These are phyloP conservation scores for Ophiodon elongatus DNA, from an alignment of 2,113 vertebrate species.

Conservation along the genomic window DNA sequence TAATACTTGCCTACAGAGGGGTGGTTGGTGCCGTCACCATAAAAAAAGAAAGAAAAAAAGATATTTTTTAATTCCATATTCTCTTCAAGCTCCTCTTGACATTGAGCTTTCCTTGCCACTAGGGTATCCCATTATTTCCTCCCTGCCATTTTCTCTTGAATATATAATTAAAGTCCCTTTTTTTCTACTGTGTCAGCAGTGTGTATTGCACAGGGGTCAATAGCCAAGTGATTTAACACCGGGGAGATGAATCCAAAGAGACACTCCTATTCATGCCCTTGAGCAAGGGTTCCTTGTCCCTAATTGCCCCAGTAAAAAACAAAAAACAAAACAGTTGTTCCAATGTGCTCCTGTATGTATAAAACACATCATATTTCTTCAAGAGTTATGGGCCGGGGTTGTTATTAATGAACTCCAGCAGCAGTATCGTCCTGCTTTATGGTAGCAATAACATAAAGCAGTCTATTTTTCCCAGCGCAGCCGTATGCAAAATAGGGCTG, in stretches of 20 bases:
- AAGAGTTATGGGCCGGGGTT: conserved; percentile 56
- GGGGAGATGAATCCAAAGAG: conserved; percentile 68
- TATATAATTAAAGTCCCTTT: conserved; percentile 76
- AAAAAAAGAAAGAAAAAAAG: conserved; percentile 19
- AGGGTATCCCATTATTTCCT: conserved; percentile 64
- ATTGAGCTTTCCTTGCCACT: conserved; percentile 76
- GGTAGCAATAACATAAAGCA: conserved; percentile 61
- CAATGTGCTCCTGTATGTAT: conserved; percentile 45
- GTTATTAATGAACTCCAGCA: conserved; percentile 70
- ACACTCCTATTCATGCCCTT: conserved; percentile 73
- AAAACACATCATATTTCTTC: conserved; percentile 58
- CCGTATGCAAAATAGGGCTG: conserved; percentile 68
- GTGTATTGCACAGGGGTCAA: conserved; percentile 64
- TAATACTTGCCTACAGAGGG: conserved; percentile 20
- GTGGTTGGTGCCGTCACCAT: not conserved
- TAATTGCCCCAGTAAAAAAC: conserved; percentile 78
- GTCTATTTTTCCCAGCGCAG: conserved; percentile 50
- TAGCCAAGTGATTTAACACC: conserved; percentile 73
- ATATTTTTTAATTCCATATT: conserved; percentile 52
- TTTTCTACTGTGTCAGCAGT: conserved; percentile 73
- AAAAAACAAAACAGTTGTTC: conserved; percentile 56
- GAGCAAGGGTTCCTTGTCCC: conserved; percentile 72
- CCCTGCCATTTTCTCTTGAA: conserved; percentile 62
- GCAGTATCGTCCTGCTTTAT: conserved; percentile 63
- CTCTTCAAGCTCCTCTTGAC: conserved; percentile 67